Percentiles rank a stretch among this genome's conserved stretches.
These are phyloP conservation scores for Grapholita molesta DNA, from an alignment of 1,140 invertebrate species.

Conservation along the genomic window DNA sequence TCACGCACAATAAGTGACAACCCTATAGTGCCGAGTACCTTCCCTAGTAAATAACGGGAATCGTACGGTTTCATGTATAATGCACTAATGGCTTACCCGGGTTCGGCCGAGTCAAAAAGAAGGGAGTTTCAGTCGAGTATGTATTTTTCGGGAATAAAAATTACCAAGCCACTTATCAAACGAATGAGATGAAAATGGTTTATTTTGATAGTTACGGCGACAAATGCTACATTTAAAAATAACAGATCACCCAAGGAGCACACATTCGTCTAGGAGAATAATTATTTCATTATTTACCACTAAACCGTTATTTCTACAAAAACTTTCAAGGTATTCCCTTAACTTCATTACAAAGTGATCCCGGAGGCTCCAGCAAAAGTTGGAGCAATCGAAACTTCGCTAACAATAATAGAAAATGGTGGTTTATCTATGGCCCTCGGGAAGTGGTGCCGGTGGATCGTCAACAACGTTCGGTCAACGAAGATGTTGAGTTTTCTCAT, in stretches of 20 bases:
- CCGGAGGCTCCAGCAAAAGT: not conserved
- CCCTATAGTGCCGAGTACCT: not conserved
- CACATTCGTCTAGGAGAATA: not conserved
- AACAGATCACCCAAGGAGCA: not conserved
- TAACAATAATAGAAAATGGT: constrained; percentile 14
- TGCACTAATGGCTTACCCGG: too few relatives aligned
- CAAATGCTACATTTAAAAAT: too few relatives aligned
- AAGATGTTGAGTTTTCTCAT: not conserved
- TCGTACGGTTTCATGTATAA: not conserved
- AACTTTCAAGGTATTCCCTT: constrained; percentile 7
- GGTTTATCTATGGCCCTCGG: not conserved
- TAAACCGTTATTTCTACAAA: not conserved
- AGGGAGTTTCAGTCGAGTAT: too few relatives aligned
- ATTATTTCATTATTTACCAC: not conserved
- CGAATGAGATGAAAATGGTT: too few relatives aligned
- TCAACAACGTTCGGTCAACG: not conserved
- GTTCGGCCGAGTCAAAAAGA: too few relatives aligned
- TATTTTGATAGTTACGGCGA: too few relatives aligned
- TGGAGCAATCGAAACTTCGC: not conserved
- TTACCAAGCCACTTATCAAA: too few relatives aligned
- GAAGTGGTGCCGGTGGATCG: not conserved
- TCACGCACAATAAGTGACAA: not conserved
- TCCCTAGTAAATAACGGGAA: not conserved
- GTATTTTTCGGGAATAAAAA: too few relatives aligned
- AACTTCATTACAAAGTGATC: constrained; percentile 8